Percentiles rank a stretch among this genome's conserved stretches.
phyloP scores from a whole-genome alignment of 2,113 vertebrate genomes.

The Gasterosteus aculeatus region DNA sequence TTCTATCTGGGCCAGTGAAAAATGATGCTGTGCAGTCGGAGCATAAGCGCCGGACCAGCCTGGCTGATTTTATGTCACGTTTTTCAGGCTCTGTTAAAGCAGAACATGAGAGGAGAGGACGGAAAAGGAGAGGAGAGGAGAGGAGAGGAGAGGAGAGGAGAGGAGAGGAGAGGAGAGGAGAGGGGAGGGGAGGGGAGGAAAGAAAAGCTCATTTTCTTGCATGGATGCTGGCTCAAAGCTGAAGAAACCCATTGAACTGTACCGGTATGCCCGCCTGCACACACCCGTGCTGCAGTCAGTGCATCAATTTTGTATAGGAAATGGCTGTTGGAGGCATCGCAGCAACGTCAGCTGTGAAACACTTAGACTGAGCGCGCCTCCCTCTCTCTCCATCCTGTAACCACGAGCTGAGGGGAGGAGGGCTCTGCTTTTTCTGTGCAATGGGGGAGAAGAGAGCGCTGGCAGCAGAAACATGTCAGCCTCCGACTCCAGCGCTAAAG shows the following conservation, averaged over 20 bases:
- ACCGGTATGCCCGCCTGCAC: slow-evolving; percentile 57
- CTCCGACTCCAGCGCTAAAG: slow-evolving; percentile 82
- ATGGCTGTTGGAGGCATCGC: slow-evolving; percentile 70
- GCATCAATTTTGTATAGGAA: slow-evolving; percentile 81
- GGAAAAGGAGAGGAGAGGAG: slow-evolving; percentile 3
- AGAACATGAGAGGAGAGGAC: neutral
- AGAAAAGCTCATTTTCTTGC: slow-evolving; percentile 21
- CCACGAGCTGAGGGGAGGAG: slow-evolving; percentile 68
- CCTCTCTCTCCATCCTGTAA: slow-evolving; percentile 57
- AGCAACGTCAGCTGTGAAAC: slow-evolving; percentile 74
- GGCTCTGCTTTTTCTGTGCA: slow-evolving; percentile 67
- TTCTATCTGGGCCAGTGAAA: slow-evolving; percentile 30
- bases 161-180: slow-evolving; percentile 6
- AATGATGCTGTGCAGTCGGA: slow-evolving; percentile 10
- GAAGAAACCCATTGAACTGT: slow-evolving; percentile 34
- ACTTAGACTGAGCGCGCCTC: slow-evolving; percentile 67
- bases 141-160: neutral
- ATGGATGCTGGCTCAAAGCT: slow-evolving; percentile 47
- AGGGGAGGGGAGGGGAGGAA: slow-evolving; percentile 3
- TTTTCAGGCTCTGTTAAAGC: neutral
- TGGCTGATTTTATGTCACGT: neutral
- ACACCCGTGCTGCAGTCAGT: slow-evolving; percentile 74
- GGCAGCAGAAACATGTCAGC: slow-evolving; percentile 79
- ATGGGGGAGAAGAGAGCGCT: slow-evolving; percentile 69
- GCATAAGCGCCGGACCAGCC: neutral